phyloP scores from a whole-genome alignment of 2,888 invertebrate genomes.

The Eugnorisma glareosa region DNA sequence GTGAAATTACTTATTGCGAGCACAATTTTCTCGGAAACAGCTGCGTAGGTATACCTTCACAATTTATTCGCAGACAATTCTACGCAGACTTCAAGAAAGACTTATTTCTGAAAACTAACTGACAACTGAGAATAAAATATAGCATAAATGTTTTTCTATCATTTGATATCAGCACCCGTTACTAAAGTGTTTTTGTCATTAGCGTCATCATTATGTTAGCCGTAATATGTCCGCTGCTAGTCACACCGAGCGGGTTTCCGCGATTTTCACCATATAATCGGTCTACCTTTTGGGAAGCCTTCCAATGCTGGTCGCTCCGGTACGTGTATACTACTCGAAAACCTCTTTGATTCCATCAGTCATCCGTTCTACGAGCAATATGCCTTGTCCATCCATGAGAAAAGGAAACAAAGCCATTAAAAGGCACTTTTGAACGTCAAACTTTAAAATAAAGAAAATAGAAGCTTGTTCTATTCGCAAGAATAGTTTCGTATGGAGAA shows the following conservation, averaged over 20 bases:
- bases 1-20: constrained; percentile 17
- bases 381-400: neutral
- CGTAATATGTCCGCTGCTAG: neutral
- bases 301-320: neutral
- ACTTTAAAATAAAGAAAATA: neutral
- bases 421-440: neutral
- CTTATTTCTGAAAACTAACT: neutral
- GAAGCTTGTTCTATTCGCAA: neutral
- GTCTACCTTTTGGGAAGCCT: neutral
- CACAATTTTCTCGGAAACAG: neutral
- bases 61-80: neutral
- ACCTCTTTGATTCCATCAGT: neutral
- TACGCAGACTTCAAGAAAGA: neutral
- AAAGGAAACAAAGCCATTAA: neutral
- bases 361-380: neutral
- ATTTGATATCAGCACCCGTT: too few relatives aligned
- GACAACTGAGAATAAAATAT: neutral
- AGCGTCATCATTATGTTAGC: neutral
- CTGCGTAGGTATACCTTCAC: neutral
- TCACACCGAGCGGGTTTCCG: neutral
- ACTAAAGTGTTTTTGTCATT: neutral
- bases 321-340: neutral
- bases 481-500: neutral
- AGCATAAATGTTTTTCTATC: too few relatives aligned
- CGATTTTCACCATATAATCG: neutral